Base-by-base conservation (phyloP, 1,140 invertebrate species). In the Hypothenemus hampei region DNA sequence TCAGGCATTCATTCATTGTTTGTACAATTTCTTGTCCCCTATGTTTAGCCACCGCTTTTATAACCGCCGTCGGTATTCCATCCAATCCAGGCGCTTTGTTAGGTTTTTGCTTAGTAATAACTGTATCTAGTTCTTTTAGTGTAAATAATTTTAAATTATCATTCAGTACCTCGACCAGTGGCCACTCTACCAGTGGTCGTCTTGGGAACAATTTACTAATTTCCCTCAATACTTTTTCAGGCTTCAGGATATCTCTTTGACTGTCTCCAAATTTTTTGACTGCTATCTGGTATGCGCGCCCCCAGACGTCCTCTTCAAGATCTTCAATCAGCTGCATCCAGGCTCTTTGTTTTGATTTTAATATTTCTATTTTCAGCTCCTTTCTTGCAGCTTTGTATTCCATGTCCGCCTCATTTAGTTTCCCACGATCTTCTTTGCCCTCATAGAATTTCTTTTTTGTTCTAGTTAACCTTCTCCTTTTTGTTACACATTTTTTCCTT, bases 71-170 rank as follows among this genome's bases (percentile, higher is more conserved):
- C 15, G 61, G 56, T 11, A 65, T 49, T 0, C 53, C 45, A 33
- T 63, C 65, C 1, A 58, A 63, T 6, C 63, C 63, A 8, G 65
- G 63, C 0, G 61, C 57, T 36, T 64, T 65, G 7, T 51, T 51
- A 10, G n/a, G 57, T 21, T 57, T 52, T 1, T 59, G 8, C 3
- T 49, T 39, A 3, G 13, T 18, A 7, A 47, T 11, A 6, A 35
- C 64, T 15, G 23, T 39, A 21, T n/a, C 8, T 10, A 61, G 39
- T 26, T 65, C 60, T 15, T 59, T 46, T 13, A n/a, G 11, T 0
- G 43, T 60, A 29, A 66, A 63, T 0, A 37, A 20, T 16, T 19
- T 19, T 11, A 43, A n/a, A 4, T 36, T 47, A 1, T 45, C 33
- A 6, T 37, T 44, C 35, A 43, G 18, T 20, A 7, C 8, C 33